Conservation (phyloP, 2,113 vertebrate genomes). For the Trichomycterus rosablanca region DNA sequence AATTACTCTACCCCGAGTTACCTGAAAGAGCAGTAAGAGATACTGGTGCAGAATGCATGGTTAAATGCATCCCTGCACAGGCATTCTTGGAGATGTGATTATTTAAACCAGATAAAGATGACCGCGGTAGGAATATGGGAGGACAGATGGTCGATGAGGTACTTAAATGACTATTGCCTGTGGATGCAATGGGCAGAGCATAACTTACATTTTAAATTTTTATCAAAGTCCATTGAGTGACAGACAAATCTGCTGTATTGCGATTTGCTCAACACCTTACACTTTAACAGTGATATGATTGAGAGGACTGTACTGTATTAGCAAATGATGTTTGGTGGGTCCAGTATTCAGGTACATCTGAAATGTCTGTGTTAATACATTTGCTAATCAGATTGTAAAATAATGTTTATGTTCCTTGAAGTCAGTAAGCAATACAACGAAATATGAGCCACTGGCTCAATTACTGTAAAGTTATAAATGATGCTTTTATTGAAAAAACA, state of each 20-base stretch:
- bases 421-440: slow-evolving; percentile 38
- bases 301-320: slow-evolving; percentile 9
- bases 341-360: slow-evolving; percentile 10
- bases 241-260: slow-evolving; percentile 21
- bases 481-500: too few relatives aligned
- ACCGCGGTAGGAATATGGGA: neutral
- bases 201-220: neutral
- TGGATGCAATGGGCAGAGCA: neutral
- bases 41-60: neutral
- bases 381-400: slow-evolving; percentile 30
- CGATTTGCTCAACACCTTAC: neutral
- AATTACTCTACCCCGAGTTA: slow-evolving; percentile 96
- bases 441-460: slow-evolving; percentile 22
- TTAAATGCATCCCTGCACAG: neutral
- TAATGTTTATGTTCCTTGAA: slow-evolving; percentile 28
- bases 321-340: slow-evolving; percentile 4
- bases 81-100: neutral
- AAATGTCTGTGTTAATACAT: slow-evolving; percentile 9
- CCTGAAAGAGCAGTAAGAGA: slow-evolving; percentile 82
- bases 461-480: slow-evolving; percentile 8
- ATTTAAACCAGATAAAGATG: slow-evolving; percentile 2
- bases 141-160: neutral
- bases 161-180: neutral
- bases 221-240: slow-evolving; percentile 14
- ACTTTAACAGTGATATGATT: neutral